These are phyloP conservation scores for Hemaris fuciformis DNA, from an alignment of 2,888 invertebrate genomes.

Conservation along the genomic window DNA sequence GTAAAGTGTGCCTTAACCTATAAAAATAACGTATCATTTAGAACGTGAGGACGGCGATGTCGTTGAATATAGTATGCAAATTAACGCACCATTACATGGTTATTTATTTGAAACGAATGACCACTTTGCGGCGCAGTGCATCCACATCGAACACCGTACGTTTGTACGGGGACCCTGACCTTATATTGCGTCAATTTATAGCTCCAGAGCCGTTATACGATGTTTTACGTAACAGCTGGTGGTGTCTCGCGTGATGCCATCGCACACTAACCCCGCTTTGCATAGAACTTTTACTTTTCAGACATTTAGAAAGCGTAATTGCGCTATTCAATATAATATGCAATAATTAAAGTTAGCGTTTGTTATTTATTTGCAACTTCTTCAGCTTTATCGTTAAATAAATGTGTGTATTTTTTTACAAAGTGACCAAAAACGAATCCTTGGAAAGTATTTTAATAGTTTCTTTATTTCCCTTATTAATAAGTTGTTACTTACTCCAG, in stretches of 20 bases:
- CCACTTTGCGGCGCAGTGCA: conserved; percentile 80
- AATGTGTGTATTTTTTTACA: too few relatives aligned
- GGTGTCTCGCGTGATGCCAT: conserved; percentile 54
- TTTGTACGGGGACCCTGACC: conserved; percentile 80
- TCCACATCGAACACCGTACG: conserved; percentile 69
- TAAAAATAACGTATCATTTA: conserved; percentile 49
- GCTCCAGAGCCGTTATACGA: conserved; percentile 69
- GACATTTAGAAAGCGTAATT: conserved; percentile 14
- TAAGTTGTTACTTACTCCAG: too few relatives aligned
- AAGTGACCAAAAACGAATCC: too few relatives aligned
- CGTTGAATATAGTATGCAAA: conserved; percentile 75
- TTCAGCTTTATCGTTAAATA: not conserved
- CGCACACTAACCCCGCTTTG: conserved; percentile 60
- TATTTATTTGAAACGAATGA: conserved; percentile 82
- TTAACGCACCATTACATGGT: conserved; percentile 79
- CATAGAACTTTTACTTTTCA: conserved; percentile 65
- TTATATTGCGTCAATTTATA: conserved; percentile 80
- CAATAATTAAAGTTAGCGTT: not conserved
- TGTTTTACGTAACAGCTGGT: conserved; percentile 78
- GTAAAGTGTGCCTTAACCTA: conserved; percentile 39
- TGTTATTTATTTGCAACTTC: not conserved
- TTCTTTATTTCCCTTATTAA: too few relatives aligned
- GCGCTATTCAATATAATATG: not conserved
- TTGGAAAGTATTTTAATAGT: too few relatives aligned
- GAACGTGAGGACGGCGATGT: conserved; percentile 37